A percentile compares a stretch with the other conserved stretches of the same genome.
These are phyloP conservation scores for Sicus ferrugineus DNA, from an alignment of 2,888 invertebrate genomes.

Conservation along the genomic window DNA sequence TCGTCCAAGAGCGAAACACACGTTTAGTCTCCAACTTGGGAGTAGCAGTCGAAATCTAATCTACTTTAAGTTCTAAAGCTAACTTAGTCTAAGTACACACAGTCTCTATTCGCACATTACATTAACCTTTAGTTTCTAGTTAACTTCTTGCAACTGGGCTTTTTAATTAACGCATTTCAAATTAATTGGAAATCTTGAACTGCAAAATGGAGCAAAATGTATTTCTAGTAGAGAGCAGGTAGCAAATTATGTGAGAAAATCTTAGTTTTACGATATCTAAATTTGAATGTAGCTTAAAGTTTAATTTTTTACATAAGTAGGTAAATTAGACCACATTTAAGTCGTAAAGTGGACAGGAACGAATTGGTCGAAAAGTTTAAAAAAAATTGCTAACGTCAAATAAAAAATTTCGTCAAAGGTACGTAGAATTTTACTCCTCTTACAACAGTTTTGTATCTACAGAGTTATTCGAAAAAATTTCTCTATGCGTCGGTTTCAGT, in stretches of 20 bases:
- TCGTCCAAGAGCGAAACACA: too few species aligned
- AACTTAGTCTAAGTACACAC: neutral
- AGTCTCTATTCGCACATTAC: neutral
- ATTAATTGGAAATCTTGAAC: slow-evolving; percentile 11
- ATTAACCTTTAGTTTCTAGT: slow-evolving; percentile 9
- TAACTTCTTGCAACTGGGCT: neutral
- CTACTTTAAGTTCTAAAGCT: neutral
- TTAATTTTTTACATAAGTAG: too few species aligned
- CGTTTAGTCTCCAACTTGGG: neutral
- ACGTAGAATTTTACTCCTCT: neutral
- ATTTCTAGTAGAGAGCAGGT: neutral
- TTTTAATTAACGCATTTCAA: slow-evolving; percentile 12
- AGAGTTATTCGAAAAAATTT: neutral
- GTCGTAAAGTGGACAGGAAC: too few species aligned
- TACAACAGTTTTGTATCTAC: too few species aligned
- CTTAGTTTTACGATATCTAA: too few species aligned
- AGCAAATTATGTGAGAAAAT: too few species aligned
- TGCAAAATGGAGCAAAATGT: neutral
- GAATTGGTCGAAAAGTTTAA: neutral
- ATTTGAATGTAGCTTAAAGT: too few species aligned
- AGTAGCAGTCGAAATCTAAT: neutral
- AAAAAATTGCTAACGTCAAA: neutral
- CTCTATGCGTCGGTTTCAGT: too few species aligned
- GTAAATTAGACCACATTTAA: too few species aligned
- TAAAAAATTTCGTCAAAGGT: slow-evolving; percentile 14